Evolutionary conservation across 2,888 invertebrate genomes (phyloP), one percentile per base, ranked within the genome.

Genomic region (Eupithecia abbreviata): DNA sequence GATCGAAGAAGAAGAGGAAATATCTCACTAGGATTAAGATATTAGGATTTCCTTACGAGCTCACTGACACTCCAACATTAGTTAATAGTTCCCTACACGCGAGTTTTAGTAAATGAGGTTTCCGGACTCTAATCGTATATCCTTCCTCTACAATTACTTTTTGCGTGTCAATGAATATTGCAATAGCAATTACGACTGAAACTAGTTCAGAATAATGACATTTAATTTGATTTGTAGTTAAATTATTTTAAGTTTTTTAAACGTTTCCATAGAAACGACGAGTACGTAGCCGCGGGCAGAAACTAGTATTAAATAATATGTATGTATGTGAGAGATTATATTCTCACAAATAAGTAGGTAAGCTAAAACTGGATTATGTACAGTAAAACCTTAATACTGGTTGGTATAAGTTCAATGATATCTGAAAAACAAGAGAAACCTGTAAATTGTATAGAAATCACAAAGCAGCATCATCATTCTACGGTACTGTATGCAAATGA

Each of bases 401-500:
- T n/a, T n/a, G n/a, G n/a, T n/a, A n/a, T 15, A 51, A 49, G 4
- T 51, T 51, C 5, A 15, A 15, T 51, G 51, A 51, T 15, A 51
- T 5, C 15, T 4, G 55, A 55, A n/a, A 58, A 18, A 62, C 18
- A 62, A 66, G 42, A 42, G 42, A 42, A 42, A 42, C 66, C 42
- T 15, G 3, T 42, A 42, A 62, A 30, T 62, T 62, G 18, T 62
- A 30, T 62, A 62, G 12, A 58, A 62, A 62, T 62, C 62, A 9
- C 12, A 62, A 62, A 62, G 10, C 1, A 30, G 18, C 62, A 30
- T 62, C 62, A 30, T 10, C 30, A 30, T 30, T 30, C 2, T 15
- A 66, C 10, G 1, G n/a, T 12, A 12, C 66, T 62, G 72, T 77
- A 80, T 82, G 79, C 78, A 81, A 79, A 82, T 82, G 79, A 78